Percentiles rank a stretch among this genome's conserved stretches.
phyloP scores from a whole-genome alignment of 2,113 vertebrate genomes.

The Notarius lentiginosus region DNA sequence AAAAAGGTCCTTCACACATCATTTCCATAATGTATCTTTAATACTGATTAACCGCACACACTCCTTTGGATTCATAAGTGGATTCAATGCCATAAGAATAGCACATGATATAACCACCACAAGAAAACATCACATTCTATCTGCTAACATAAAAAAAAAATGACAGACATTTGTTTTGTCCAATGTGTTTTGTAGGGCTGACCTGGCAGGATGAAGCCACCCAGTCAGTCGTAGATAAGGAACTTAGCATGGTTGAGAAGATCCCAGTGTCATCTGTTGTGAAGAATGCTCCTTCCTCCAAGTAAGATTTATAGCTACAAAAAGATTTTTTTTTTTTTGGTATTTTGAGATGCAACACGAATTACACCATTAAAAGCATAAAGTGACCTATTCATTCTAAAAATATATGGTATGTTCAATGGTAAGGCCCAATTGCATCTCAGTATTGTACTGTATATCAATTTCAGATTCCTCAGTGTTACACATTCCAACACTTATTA shows the following conservation, averaged over 20 bases:
- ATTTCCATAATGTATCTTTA: slow-evolving; percentile 12
- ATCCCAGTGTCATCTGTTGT: slow-evolving; percentile 55
- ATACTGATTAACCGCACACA: background rate
- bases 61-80: background rate
- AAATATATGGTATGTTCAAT: background rate
- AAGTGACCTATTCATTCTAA: background rate
- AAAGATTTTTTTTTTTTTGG: background rate
- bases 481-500: background rate
- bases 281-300: slow-evolving; percentile 62
- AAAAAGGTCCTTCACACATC: slow-evolving; percentile 77
- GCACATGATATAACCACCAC: background rate
- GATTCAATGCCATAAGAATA: slow-evolving; percentile 9
- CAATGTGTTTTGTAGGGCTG: slow-evolving; percentile 73
- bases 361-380: background rate
- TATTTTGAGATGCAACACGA: background rate
- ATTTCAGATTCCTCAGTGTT: background rate
- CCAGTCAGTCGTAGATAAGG: slow-evolving; percentile 84
- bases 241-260: slow-evolving; percentile 85
- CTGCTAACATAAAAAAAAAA: background rate
- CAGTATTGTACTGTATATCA: background rate
- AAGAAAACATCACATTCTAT: background rate
- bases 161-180: slow-evolving; percentile 7
- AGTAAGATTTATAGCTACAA: slow-evolving; percentile 69
- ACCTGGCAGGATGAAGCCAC: slow-evolving; percentile 91
- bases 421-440: background rate